Percentiles rank a stretch among this genome's conserved stretches.
Conservation (phyloP, 2,113 vertebrate genomes). For the Diadophis punctatus region DNA sequence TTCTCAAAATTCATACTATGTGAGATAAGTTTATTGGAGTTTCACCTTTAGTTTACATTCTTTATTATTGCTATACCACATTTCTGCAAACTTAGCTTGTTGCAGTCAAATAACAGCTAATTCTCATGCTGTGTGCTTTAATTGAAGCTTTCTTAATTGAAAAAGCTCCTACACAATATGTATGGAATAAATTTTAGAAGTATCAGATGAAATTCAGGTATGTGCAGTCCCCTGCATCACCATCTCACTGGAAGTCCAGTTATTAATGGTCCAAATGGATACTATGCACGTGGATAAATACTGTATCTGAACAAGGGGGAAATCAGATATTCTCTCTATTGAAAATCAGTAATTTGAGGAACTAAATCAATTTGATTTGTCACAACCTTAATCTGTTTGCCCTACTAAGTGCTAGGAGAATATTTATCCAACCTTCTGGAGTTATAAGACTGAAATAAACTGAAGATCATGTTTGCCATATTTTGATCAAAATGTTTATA, state of each 20-base stretch:
- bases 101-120: too few relatives aligned
- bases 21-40: too few relatives aligned
- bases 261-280: neutral
- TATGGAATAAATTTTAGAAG: too few relatives aligned
- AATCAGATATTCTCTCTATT: neutral
- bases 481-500: neutral
- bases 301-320: neutral
- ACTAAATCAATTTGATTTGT: neutral
- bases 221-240: too few relatives aligned
- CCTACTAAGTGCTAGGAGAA: neutral
- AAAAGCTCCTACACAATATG: too few relatives aligned
- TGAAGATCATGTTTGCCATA: neutral
- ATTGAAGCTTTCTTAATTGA: too few relatives aligned
- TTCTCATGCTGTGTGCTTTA: too few relatives aligned
- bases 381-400: neutral
- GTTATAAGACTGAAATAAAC: neutral
- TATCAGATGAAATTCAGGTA: too few relatives aligned
- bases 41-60: too few relatives aligned
- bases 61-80: too few relatives aligned
- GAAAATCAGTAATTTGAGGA: neutral
- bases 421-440: neutral
- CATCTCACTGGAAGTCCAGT: too few relatives aligned
- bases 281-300: neutral
- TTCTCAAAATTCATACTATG: neutral
- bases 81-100: too few relatives aligned